A percentile compares a stretch with the other conserved stretches of the same genome.
Conservation (phyloP, 2,888 invertebrate genomes). For the Mimumesa dahlbomi region DNA sequence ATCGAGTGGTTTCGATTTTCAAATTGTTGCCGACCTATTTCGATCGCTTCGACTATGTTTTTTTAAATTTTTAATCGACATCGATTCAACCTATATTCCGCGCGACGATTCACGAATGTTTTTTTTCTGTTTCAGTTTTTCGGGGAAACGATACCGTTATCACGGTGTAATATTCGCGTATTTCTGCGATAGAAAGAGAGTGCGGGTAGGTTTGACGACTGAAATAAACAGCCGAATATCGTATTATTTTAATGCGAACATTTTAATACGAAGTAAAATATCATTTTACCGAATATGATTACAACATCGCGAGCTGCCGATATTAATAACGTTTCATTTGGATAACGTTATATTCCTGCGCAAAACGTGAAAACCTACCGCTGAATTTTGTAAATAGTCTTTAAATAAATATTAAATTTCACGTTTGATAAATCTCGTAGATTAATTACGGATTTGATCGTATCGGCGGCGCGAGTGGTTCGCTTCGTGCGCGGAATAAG, state of each 20-base stretch:
- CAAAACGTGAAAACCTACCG: constrained; percentile 35
- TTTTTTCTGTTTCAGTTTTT: no score
- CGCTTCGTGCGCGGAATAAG: neutral
- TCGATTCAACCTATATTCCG: no score
- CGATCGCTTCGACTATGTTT: no score
- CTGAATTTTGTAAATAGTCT: constrained; percentile 44
- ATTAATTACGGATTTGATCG: constrained; percentile 32
- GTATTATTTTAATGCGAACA: constrained; percentile 43
- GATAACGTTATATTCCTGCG: constrained; percentile 51
- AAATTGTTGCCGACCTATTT: no score
- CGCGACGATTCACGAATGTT: no score
- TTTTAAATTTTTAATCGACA: no score
- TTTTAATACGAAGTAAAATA: constrained; percentile 40
- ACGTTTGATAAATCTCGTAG: constrained; percentile 26
- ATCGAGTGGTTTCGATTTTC: no score
- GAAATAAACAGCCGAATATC: no score
- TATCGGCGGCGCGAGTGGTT: neutral
- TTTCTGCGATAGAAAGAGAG: no score
- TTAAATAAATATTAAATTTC: constrained; percentile 55
- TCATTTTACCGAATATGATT: constrained; percentile 41
- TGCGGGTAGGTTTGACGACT: no score
- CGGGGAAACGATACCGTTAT: no score
- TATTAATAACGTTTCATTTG: constrained; percentile 52
- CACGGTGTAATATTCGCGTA: no score
- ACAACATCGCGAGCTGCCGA: constrained; percentile 38